These are phyloP conservation scores for Epirrita christyi DNA, from an alignment of 2,888 invertebrate genomes.

Conservation along the genomic window DNA sequence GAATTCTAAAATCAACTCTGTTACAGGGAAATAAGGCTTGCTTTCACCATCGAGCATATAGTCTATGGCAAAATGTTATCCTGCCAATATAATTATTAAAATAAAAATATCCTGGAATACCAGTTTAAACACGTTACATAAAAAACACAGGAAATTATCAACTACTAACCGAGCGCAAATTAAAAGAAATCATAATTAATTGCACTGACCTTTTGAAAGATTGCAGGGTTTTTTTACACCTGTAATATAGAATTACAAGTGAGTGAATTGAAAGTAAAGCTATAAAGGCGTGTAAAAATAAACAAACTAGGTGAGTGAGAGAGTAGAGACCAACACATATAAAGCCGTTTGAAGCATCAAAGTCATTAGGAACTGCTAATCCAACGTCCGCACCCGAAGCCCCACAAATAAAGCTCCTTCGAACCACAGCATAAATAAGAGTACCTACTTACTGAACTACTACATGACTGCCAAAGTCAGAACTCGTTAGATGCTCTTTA, in stretches of 20 bases:
- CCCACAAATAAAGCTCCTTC: conserved; percentile 47
- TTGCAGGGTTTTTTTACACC: too few relatives aligned
- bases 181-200: neutral
- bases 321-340: too few relatives aligned
- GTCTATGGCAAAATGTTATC: neutral
- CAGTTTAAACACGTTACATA: neutral
- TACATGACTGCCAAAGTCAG: conserved; percentile 52
- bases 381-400: conserved; percentile 47
- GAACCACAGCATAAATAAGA: conserved; percentile 12
- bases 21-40: neutral
- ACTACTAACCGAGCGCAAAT: too few relatives aligned
- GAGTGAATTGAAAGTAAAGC: too few relatives aligned
- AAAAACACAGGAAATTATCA: too few relatives aligned
- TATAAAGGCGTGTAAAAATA: too few relatives aligned
- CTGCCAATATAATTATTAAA: too few relatives aligned
- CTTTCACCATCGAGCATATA: neutral
- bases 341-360: conserved; percentile 32
- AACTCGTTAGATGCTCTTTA: conserved; percentile 70
- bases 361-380: conserved; percentile 58
- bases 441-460: conserved; percentile 21
- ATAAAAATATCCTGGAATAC: too few relatives aligned
- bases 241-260: too few relatives aligned
- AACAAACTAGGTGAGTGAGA: too few relatives aligned
- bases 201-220: too few relatives aligned
- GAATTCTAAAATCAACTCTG: conserved; percentile 2